Percentiles rank a stretch among this genome's conserved stretches.
phyloP scores from a whole-genome alignment of 2,888 invertebrate species.

The Campoplex nolae region DNA sequence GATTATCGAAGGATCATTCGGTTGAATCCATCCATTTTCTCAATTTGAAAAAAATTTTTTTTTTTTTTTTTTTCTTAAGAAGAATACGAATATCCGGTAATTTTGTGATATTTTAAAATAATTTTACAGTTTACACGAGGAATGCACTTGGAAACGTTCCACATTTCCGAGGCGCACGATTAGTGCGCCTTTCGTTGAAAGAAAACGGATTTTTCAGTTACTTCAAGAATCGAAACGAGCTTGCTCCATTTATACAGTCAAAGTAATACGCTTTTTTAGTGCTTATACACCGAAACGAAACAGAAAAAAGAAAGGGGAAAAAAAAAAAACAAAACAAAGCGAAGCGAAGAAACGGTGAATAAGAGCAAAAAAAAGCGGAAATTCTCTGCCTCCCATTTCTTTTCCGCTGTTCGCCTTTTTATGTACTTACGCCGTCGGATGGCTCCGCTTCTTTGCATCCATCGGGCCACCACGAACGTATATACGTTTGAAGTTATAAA shows the following conservation, averaged over 20 bases:
- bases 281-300: neutral
- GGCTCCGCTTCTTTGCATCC: neutral
- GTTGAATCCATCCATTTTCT: no score
- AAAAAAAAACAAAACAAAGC: no score
- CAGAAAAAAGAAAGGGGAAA: neutral
- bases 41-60: neutral
- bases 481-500: neutral
- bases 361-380: conserved; percentile 10
- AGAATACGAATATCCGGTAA: neutral
- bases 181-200: neutral
- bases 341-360: conserved; percentile 9
- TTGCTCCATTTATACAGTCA: conserved; percentile 1
- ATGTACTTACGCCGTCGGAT: neutral
- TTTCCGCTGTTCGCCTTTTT: neutral
- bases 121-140: neutral
- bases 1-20: neutral
- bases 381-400: neutral
- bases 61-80: neutral
- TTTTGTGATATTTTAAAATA: neutral
- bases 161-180: neutral
- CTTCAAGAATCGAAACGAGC: neutral
- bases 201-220: conserved; percentile 12
- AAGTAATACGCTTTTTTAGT: neutral
- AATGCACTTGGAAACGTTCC: neutral
- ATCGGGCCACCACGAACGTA: neutral